Evolutionary conservation across 2,888 invertebrate species (phyloP).

Genomic region (Physocephala rufipes): DNA sequence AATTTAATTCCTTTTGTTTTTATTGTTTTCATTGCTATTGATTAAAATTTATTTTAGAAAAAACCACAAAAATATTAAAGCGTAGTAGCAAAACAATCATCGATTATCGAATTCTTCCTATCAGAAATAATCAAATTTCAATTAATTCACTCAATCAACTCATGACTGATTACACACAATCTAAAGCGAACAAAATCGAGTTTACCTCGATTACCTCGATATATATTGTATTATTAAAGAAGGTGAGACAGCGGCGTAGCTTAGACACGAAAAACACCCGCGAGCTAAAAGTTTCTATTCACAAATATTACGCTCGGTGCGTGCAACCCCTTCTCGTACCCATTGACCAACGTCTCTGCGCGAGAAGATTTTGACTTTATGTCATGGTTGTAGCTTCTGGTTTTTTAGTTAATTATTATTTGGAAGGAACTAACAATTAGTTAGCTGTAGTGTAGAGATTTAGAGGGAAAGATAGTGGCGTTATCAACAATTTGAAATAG

Average conservation of each 20-base stretch:
- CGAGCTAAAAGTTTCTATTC: too few species aligned
- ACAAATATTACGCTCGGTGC: too few species aligned
- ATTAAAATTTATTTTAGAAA: slow-evolving; percentile 17
- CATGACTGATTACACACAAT: neutral
- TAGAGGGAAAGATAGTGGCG: neutral
- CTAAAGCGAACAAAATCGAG: neutral
- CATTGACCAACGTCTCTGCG: too few species aligned
- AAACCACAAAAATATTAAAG: neutral
- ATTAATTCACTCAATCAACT: slow-evolving; percentile 50
- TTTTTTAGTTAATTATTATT: neutral
- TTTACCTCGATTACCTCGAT: too few species aligned
- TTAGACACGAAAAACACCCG: too few species aligned
- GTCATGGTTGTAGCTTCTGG: neutral
- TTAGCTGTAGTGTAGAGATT: too few species aligned
- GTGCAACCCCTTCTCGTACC: too few species aligned
- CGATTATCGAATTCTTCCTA: slow-evolving; percentile 42
- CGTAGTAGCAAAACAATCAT: slow-evolving; percentile 36
- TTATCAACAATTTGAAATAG: neutral
- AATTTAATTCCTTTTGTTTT: neutral
- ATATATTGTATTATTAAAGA: neutral
- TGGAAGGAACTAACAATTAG: too few species aligned
- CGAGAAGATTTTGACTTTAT: too few species aligned
- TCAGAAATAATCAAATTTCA: slow-evolving; percentile 59
- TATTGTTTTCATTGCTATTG: slow-evolving; percentile 3
- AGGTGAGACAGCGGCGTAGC: neutral